Conservation (phyloP, 2,113 vertebrate genomes). For the Sprattus sprattus region DNA sequence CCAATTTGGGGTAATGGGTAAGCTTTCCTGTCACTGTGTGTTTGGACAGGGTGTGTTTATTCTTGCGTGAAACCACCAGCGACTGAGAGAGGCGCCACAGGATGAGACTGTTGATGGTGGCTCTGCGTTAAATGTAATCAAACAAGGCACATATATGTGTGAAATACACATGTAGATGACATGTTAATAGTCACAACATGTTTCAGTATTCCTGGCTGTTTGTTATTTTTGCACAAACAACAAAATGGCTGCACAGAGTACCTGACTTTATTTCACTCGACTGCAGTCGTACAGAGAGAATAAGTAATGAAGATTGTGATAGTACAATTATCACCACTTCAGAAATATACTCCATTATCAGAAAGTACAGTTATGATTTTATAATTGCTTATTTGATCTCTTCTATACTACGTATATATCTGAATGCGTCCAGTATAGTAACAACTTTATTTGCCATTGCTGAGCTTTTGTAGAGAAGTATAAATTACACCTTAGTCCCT, state of each 20-base stretch:
- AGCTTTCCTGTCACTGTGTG: background rate
- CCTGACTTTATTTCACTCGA: background rate
- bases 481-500: background rate
- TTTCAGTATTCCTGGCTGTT: background rate
- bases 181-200: background rate
- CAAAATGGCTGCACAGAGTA: background rate
- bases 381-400: too few species aligned
- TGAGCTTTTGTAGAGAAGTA: background rate
- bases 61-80: background rate
- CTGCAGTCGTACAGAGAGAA: background rate
- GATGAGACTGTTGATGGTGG: background rate
- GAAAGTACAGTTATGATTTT: background rate
- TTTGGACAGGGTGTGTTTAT: background rate
- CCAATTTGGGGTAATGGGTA: constrained; percentile 13
- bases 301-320: background rate
- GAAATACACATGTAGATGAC: background rate
- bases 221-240: background rate
- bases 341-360: background rate
- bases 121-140: background rate
- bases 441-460: background rate
- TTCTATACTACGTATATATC: background rate
- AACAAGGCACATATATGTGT: background rate
- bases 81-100: background rate
- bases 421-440: background rate
- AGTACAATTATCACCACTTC: background rate